A percentile compares a stretch with the other conserved stretches of the same genome.
phyloP scores from a whole-genome alignment of 2,797 vertebrate genomes.

The Gambusia yucatana region DNA sequence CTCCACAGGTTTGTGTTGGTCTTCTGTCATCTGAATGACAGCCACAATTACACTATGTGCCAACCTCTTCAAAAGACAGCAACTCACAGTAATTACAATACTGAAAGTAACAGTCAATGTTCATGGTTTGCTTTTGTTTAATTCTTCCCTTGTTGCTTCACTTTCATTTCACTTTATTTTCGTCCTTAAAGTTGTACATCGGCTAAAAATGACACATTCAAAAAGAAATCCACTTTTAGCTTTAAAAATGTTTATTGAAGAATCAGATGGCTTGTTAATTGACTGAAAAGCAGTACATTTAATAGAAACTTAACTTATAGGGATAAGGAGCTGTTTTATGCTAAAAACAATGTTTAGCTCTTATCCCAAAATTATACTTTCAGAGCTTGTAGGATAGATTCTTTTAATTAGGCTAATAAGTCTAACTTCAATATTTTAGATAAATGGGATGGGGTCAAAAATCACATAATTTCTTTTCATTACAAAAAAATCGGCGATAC shows the following conservation, averaged over 20 bases:
- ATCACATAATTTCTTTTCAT: not conserved
- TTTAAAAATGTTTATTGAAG: not conserved
- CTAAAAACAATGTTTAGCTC: not conserved
- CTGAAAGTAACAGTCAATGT: conserved; percentile 50
- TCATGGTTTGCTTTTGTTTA: conserved; percentile 49
- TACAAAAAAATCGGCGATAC: not conserved
- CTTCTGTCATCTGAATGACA: conserved; percentile 59
- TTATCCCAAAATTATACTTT: not conserved
- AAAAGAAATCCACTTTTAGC: not conserved
- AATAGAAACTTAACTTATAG: not conserved
- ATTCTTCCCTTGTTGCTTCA: conserved; percentile 34
- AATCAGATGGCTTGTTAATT: not conserved
- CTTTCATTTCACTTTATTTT: conserved; percentile 23
- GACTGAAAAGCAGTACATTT: not conserved
- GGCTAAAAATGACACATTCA: not conserved
- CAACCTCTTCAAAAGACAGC: conserved; percentile 51
- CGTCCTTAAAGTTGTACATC: not conserved
- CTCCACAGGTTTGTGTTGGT: conserved; percentile 59
- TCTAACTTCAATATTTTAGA: not conserved
- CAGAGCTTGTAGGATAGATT: not conserved
- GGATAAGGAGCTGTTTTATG: not conserved
- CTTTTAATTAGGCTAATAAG: not conserved
- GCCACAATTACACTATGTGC: conserved; percentile 62
- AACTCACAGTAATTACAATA: conserved; percentile 66
- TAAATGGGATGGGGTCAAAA: not conserved